Evolutionary conservation across 2,888 invertebrate genomes (phyloP).

Genomic region (Hydriomena furcata): DNA sequence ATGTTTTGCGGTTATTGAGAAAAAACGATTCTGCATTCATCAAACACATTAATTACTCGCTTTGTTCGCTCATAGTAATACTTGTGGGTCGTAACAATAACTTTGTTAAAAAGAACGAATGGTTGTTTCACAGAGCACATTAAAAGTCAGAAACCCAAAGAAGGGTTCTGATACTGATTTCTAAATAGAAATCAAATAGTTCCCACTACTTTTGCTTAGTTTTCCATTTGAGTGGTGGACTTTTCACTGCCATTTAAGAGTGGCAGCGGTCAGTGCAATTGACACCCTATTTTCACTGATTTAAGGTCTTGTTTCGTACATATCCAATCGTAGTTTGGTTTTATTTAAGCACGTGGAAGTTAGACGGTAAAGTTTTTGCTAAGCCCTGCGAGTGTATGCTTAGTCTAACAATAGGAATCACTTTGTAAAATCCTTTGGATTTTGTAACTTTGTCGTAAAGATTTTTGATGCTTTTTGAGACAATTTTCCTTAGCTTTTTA

Average conservation of each 20-base stretch:
- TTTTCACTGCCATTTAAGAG: background rate
- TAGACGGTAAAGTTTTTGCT: constrained; percentile 9
- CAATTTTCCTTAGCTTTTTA: no score
- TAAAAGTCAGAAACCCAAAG: no score
- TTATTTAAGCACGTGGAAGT: constrained; percentile 11
- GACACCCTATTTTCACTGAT: background rate
- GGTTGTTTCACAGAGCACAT: no score
- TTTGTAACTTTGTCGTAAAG: no score
- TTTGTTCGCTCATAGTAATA: no score
- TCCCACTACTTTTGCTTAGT: background rate
- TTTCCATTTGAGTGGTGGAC: background rate
- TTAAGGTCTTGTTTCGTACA: background rate
- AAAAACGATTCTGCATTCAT: no score
- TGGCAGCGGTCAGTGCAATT: background rate
- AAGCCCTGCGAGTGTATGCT: constrained; percentile 4
- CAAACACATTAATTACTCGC: no score
- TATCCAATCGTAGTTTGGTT: background rate
- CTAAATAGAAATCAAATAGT: background rate
- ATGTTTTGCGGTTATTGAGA: no score
- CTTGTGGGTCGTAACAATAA: no score
- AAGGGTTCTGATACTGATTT: no score
- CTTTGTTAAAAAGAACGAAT: no score
- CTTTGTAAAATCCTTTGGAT: constrained; percentile 6
- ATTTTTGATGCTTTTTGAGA: no score
- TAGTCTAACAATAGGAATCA: constrained; percentile 8